Percentiles rank a stretch among this genome's conserved stretches.
phyloP scores from a whole-genome alignment of 2,888 invertebrate species.

The Morpho helenor region DNA sequence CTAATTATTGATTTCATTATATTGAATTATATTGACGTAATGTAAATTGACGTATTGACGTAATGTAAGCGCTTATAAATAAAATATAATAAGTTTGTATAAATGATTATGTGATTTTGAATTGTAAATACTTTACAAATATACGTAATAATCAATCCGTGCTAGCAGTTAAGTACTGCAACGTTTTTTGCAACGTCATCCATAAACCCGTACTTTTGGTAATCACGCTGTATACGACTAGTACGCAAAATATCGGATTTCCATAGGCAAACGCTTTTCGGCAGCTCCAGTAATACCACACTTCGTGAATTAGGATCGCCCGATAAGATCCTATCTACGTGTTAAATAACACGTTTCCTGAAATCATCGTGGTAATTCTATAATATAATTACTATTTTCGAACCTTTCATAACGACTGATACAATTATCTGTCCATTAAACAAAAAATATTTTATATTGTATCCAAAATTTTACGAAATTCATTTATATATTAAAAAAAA shows the following conservation, averaged over 20 bases:
- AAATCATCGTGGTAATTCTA: slow-evolving; percentile 74
- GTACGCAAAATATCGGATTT: slow-evolving; percentile 53
- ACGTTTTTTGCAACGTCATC: too few relatives aligned
- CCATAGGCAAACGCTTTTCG: slow-evolving; percentile 62
- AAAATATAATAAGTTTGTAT: too few relatives aligned
- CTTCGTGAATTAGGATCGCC: slow-evolving; percentile 69
- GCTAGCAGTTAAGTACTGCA: too few relatives aligned
- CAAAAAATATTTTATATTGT: background rate
- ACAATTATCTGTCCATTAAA: slow-evolving; percentile 12
- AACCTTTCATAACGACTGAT: slow-evolving; percentile 44
- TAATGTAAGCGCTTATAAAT: too few relatives aligned
- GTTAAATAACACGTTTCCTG: slow-evolving; percentile 79
- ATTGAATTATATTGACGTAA: too few relatives aligned
- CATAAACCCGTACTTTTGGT: too few relatives aligned
- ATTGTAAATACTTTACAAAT: too few relatives aligned
- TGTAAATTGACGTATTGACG: too few relatives aligned
- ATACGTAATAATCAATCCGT: too few relatives aligned
- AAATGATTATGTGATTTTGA: too few relatives aligned
- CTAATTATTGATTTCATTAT: too few relatives aligned
- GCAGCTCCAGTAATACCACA: slow-evolving; percentile 76
- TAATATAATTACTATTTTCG: slow-evolving; percentile 74
- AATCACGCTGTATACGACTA: slow-evolving; percentile 41
- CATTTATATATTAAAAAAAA: background rate
- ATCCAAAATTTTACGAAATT: too few relatives aligned
- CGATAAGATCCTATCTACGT: slow-evolving; percentile 74